Percentiles rank a stretch among this genome's conserved stretches.
phyloP scores from a whole-genome alignment of 2,113 vertebrate species.

The Glaucidium brasilianum region DNA sequence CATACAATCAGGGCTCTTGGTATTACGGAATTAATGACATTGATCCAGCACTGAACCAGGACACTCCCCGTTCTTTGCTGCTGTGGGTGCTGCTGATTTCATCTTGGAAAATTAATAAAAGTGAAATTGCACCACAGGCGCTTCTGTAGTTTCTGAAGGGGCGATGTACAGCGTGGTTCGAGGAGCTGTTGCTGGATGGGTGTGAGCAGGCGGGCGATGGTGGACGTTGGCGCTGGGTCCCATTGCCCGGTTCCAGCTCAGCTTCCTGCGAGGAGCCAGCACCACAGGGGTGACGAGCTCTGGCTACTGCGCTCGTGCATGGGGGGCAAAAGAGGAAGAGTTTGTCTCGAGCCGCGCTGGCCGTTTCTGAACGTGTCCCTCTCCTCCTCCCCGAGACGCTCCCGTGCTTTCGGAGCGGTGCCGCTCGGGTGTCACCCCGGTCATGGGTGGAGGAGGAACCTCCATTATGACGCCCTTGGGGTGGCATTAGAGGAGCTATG shows the following conservation, averaged over 20 bases:
- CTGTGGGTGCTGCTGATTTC: conserved; percentile 65
- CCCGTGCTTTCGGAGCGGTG: accelerated
- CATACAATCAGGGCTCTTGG: conserved; percentile 54
- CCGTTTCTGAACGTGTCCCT: accelerated
- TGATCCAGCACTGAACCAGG: conserved; percentile 37
- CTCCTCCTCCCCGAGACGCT: not conserved
- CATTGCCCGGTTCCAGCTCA: too few relatives aligned
- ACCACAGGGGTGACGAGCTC: too few relatives aligned
- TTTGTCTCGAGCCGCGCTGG: not conserved
- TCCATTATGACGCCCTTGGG: accelerated
- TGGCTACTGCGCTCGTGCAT: not conserved
- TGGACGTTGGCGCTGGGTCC: accelerated
- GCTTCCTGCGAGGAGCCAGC: too few relatives aligned
- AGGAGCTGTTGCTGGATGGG: conserved; percentile 18
- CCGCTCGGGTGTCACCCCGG: not conserved
- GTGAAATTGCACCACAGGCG: conserved; percentile 66
- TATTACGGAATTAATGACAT: conserved; percentile 72
- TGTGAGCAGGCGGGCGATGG: not conserved
- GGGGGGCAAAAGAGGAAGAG: not conserved
- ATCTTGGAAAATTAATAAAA: conserved; percentile 77
- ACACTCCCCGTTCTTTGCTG: conserved; percentile 42
- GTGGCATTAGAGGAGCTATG: not conserved
- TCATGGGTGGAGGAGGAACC: not conserved
- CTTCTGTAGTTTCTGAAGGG: conserved; percentile 65
- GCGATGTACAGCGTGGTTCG: conserved; percentile 50